Evolutionary conservation across 2,888 invertebrate genomes (phyloP).

Genomic region (Drosophila ustulata): DNA sequence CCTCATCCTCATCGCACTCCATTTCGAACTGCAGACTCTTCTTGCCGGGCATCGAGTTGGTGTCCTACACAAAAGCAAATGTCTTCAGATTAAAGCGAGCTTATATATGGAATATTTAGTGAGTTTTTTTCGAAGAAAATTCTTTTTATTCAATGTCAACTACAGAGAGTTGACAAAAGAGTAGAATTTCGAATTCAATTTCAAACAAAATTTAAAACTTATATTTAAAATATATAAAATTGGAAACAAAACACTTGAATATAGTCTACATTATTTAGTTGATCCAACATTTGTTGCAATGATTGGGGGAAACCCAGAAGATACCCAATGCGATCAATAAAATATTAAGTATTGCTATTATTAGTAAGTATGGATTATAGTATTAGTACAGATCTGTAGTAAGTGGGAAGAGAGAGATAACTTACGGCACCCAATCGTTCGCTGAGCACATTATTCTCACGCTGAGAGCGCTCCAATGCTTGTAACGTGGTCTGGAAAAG

Average conservation of each 20-base stretch:
- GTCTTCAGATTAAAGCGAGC: not conserved
- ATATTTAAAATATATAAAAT: too few relatives aligned
- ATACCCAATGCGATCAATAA: not conserved
- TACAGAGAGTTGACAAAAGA: too few relatives aligned
- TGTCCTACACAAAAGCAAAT: conserved; percentile 61
- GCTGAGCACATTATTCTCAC: conserved; percentile 90
- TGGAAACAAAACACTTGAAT: not conserved
- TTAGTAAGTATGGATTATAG: not conserved
- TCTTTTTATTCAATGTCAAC: not conserved
- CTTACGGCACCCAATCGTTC: conserved; percentile 89
- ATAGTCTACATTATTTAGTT: not conserved
- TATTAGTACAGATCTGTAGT: conserved; percentile 2
- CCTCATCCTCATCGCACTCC: conserved; percentile 91
- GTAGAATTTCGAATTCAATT: too few relatives aligned
- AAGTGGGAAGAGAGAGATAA: conserved; percentile 16
- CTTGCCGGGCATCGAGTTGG: conserved; percentile 83
- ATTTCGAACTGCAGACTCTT: conserved; percentile 95
- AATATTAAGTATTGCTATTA: not conserved
- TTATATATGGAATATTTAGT: not conserved
- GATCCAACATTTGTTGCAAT: not conserved
- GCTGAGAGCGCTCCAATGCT: conserved; percentile 90
- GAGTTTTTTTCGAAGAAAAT: not conserved
- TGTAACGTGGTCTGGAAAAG: conserved; percentile 87
- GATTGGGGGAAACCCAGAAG: not conserved
- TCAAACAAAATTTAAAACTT: not conserved